These are phyloP conservation scores for Leptopilina boulardi DNA, from an alignment of 1,140 invertebrate species.

Conservation along the genomic window DNA sequence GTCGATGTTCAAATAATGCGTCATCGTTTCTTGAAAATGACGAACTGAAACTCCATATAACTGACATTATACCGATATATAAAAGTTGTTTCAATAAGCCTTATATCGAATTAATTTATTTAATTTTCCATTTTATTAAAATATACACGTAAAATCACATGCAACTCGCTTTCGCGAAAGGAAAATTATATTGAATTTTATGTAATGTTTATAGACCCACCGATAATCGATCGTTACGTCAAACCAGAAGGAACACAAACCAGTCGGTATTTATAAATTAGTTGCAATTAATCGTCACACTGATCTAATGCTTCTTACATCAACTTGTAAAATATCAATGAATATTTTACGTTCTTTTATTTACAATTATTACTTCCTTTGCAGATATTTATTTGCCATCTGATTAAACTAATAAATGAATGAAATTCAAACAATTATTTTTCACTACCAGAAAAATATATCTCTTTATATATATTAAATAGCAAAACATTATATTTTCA, in stretches of 20 bases:
- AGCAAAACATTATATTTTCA: no score
- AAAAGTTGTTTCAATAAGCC: slow-evolving; percentile 16
- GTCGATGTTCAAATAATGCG: slow-evolving; percentile 5
- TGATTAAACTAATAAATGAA: background rate
- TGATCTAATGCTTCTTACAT: background rate
- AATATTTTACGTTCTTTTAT: background rate
- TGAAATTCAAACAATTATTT: background rate
- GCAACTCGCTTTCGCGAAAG: background rate
- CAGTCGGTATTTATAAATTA: slow-evolving; percentile 10
- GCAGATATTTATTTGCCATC: background rate
- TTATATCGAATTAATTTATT: background rate
- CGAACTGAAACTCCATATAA: background rate
- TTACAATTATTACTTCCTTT: background rate
- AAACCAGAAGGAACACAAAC: background rate
- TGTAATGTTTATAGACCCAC: slow-evolving; percentile 14
- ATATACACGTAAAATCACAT: slow-evolving; percentile 6
- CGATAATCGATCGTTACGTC: slow-evolving; percentile 13
- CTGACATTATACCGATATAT: background rate
- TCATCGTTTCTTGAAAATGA: slow-evolving; percentile 8
- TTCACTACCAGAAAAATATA: no score
- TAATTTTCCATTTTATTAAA: slow-evolving; percentile 16
- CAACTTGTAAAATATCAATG: background rate
- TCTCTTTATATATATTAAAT: no score
- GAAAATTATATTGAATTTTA: slow-evolving; percentile 16
- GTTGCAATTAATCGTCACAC: slow-evolving; percentile 17